Conservation (phyloP, 92 coral and sea anemone genomes). For the Zoanthus solanderi region DNA sequence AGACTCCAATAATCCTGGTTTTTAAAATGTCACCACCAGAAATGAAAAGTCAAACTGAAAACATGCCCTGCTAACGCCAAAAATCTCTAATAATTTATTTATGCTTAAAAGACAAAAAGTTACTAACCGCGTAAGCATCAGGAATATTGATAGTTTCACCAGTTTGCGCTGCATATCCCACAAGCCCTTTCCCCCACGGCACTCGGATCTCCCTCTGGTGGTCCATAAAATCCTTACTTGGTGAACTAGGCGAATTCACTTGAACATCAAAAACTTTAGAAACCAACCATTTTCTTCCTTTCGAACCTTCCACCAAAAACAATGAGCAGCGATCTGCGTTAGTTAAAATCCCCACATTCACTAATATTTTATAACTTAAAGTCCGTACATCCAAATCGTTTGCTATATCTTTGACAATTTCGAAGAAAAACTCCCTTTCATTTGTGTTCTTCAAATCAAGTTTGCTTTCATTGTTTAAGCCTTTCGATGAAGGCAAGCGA, state of each 20-base stretch:
- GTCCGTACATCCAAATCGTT: slow-evolving; percentile 95
- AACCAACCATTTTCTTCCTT: slow-evolving; percentile 93
- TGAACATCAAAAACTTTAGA: slow-evolving; percentile 99
- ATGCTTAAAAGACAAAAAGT: slow-evolving; percentile 57
- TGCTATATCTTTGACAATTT: slow-evolving; percentile 98
- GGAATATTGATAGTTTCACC: slow-evolving; percentile 99
- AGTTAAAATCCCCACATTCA: slow-evolving; percentile 98
- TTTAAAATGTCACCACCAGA: slow-evolving; percentile 59
- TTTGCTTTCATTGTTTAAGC: slow-evolving; percentile 92
- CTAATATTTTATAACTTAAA: slow-evolving; percentile 97
- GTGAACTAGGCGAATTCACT: slow-evolving; percentile 80
- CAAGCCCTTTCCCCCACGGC: slow-evolving; percentile 98
- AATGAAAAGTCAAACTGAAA: slow-evolving; percentile 57
- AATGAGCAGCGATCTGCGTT: slow-evolving; percentile 99
- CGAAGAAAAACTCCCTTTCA: slow-evolving; percentile 97
- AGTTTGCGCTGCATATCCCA: slow-evolving; percentile 98
- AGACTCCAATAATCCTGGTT: slow-evolving; percentile 44
- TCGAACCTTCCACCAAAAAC: slow-evolving; percentile 97
- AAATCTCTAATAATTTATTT: slow-evolving; percentile 82
- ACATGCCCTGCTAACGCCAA: slow-evolving; percentile 82
- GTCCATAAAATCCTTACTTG: slow-evolving; percentile 81
- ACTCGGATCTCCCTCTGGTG: slow-evolving; percentile 93
- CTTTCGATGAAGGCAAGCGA: slow-evolving; percentile 87
- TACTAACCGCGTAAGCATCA: slow-evolving; percentile 99
- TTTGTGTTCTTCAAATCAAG: slow-evolving; percentile 92